These are phyloP conservation scores for Ginglymostoma cirratum DNA, from an alignment of 2,113 vertebrate species.

Conservation along the genomic window DNA sequence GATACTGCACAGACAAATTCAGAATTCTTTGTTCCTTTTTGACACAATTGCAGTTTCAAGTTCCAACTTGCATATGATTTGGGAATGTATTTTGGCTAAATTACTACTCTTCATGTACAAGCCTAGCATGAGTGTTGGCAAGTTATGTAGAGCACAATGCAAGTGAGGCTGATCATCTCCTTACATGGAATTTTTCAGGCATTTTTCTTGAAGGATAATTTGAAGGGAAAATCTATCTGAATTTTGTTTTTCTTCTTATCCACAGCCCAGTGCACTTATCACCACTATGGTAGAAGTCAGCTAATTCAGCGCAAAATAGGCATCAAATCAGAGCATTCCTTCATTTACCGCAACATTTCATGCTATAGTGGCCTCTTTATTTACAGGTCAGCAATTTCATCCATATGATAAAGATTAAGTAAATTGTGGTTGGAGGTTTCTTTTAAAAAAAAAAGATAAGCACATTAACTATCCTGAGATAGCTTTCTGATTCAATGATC, in stretches of 20 bases:
- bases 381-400: not conserved
- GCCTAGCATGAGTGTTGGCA: not conserved
- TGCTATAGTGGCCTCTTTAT: not conserved
- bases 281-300: not conserved
- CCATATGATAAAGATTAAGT: not conserved
- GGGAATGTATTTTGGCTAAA: not conserved
- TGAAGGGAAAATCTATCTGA: not conserved
- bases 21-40: not conserved
- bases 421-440: not conserved
- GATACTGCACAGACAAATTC: not conserved
- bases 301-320: not conserved
- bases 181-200: not conserved
- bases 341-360: not conserved
- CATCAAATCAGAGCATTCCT: conserved; percentile 7
- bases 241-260: not conserved
- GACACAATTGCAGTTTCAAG: not conserved
- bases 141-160: not conserved
- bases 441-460: not conserved
- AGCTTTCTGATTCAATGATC: not conserved
- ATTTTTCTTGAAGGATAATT: not conserved
- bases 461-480: not conserved
- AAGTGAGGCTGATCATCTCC: not conserved
- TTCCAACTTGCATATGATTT: not conserved
- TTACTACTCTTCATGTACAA: not conserved
- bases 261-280: not conserved